A percentile compares a stretch with the other conserved stretches of the same genome.
Conservation (phyloP, 1,140 invertebrate genomes). For the Aricia agestis region DNA sequence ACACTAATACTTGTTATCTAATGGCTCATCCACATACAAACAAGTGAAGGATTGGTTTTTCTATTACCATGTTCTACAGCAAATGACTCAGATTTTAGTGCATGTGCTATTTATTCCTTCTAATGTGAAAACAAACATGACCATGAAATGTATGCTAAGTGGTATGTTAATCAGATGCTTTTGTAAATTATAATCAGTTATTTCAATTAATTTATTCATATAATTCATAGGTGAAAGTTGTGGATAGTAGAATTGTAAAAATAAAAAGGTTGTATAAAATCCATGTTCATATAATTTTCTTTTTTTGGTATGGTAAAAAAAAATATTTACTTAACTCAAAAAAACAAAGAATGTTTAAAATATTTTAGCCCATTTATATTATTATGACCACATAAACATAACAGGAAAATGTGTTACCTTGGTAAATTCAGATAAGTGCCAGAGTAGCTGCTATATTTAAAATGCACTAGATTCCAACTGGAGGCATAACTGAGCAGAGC, state of each 20-base stretch:
- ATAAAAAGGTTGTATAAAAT: neutral
- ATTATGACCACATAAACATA: constrained; percentile 1
- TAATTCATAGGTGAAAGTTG: constrained; percentile 6
- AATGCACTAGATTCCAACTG: constrained; percentile 91
- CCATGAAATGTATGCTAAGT: constrained; percentile 54
- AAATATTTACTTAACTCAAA: too few relatives aligned
- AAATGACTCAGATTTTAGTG: constrained; percentile 28
- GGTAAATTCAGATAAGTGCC: constrained; percentile 90
- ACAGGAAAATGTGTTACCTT: constrained; percentile 77
- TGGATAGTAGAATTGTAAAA: neutral
- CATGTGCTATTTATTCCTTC: constrained; percentile 25
- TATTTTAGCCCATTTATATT: too few relatives aligned
- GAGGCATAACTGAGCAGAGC: constrained; percentile 91
- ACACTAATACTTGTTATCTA: neutral
- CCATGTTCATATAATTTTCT: too few relatives aligned
- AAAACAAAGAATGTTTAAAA: too few relatives aligned
- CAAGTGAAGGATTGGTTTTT: neutral
- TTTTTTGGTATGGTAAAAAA: too few relatives aligned
- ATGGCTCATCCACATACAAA: neutral
- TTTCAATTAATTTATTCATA: constrained; percentile 3
- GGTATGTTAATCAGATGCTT: constrained; percentile 40
- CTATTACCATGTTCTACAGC: constrained; percentile 19
- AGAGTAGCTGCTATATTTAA: constrained; percentile 91
- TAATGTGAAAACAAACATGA: constrained; percentile 25
- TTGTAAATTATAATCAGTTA: neutral